Evolutionary conservation across 1,140 invertebrate genomes (phyloP), one percentile per base, ranked within the genome.

Genomic region (Capitella teleta): DNA sequence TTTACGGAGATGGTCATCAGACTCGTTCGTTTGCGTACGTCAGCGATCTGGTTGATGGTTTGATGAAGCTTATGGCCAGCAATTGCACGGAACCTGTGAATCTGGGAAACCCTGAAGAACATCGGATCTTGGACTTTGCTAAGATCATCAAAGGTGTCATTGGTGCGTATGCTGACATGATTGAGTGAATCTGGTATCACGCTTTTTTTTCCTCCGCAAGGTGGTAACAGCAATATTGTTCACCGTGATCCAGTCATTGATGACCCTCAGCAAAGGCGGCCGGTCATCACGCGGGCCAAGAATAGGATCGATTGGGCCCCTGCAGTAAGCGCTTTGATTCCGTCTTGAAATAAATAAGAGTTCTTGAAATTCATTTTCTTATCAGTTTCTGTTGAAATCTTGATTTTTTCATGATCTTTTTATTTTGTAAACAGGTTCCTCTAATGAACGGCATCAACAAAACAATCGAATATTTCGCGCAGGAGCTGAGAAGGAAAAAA

Each of bases 21-120:
- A 98, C 95, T 0, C 76, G 95, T 43, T 98, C 94, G 1, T 98
- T 99, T 73, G 95, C 98, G 71, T 99, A 97, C 66, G 88, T 99
- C 8, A 87, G 84, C 18, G 96, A 99, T 77, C 76, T 99, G 46
- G 89, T 99, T 0, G 88, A 97, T 63, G 96, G 96, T 0, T 72
- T 99, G 8, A 81, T 98, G 26, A 75, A 80, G 1, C 68, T 99
- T 21, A 98, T 98, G 95, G 82, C 82, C 30, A 90, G 87, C 26
- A 97, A 95, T 76, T 95, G 88, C 64, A 84, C 87, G 0, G 76
- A 82, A 57, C 95, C 96, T 19, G 81, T 98, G 0, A 99, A 99
- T 75, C 73, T 99, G 49, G 96, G 96, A 24, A 99, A 98, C 78
- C 95, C 96, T 1, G 87, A 92, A 26, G 96, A 99, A 74, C 86